Percentiles rank a stretch among this genome's conserved stretches.
phyloP scores from a whole-genome alignment of 2,888 invertebrate genomes.

The Nomada hirtipes region DNA sequence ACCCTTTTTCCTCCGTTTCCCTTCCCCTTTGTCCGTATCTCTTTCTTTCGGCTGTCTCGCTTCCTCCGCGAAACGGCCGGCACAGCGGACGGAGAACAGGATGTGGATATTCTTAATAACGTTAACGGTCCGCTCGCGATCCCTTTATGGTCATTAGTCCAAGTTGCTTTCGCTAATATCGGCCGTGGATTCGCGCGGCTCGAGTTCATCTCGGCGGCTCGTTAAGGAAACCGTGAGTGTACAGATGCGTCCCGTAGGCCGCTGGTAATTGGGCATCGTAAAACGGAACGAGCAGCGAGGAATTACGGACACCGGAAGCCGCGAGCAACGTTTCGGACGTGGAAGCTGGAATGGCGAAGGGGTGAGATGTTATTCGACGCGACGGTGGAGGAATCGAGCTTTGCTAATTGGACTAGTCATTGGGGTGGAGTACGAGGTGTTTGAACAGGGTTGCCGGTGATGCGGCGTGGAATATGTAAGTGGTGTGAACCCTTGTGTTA shows the following conservation, averaged over 20 bases:
- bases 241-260: constrained; percentile 35
- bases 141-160: constrained; percentile 69
- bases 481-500: no score
- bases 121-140: constrained; percentile 61
- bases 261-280: constrained; percentile 50
- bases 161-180: constrained; percentile 57
- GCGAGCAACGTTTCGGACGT: not conserved
- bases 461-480: no score
- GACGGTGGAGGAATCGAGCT: not conserved
- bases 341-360: not conserved
- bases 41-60: not conserved
- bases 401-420: no score
- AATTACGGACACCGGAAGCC: constrained; percentile 22
- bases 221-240: constrained; percentile 40
- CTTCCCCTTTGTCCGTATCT: not conserved
- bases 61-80: not conserved
- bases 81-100: constrained; percentile 44
- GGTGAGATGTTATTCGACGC: not conserved
- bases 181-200: not conserved
- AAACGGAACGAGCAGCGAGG: constrained; percentile 30
- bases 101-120: constrained; percentile 70
- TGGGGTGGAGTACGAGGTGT: no score
- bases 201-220: no score
- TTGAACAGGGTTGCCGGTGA: no score
- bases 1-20: not conserved